These are phyloP conservation scores for Protobothrops mucrosquamatus DNA, from an alignment of 2,113 vertebrate genomes.

Conservation along the genomic window DNA sequence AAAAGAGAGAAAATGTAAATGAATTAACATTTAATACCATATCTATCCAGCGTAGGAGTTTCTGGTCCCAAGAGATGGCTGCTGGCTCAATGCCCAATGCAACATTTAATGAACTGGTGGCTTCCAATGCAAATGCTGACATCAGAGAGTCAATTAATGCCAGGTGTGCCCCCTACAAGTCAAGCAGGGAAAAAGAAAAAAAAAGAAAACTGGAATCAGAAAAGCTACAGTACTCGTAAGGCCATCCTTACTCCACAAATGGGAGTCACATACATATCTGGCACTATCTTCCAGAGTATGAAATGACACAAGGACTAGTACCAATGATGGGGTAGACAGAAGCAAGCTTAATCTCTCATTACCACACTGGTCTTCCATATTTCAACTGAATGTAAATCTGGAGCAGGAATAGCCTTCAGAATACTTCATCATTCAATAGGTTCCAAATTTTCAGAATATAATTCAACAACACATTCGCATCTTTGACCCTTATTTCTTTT, in stretches of 20 bases:
- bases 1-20: background rate
- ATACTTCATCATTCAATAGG: background rate
- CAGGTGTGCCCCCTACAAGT: slow-evolving; percentile 80
- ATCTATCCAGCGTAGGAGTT: slow-evolving; percentile 84
- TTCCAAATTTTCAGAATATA: background rate
- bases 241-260: background rate
- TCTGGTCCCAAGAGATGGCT: slow-evolving; percentile 73
- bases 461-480: background rate
- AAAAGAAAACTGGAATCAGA: background rate
- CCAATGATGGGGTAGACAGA: background rate
- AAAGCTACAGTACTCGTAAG: background rate
- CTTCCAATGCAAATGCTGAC: slow-evolving; percentile 79
- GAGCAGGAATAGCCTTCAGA: background rate
- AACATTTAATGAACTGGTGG: slow-evolving; percentile 68
- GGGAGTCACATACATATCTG: background rate
- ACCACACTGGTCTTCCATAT: too few relatives aligned
- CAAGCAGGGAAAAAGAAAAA: background rate
- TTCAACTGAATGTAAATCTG: background rate
- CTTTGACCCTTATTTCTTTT: background rate
- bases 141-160: slow-evolving; percentile 86
- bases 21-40: slow-evolving; percentile 65
- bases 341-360: background rate
- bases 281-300: background rate
- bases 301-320: background rate
- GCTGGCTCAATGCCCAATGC: slow-evolving; percentile 63